Base-by-base conservation (phyloP, 2,797 vertebrate genomes). In the Sebastes vulpes region DNA sequence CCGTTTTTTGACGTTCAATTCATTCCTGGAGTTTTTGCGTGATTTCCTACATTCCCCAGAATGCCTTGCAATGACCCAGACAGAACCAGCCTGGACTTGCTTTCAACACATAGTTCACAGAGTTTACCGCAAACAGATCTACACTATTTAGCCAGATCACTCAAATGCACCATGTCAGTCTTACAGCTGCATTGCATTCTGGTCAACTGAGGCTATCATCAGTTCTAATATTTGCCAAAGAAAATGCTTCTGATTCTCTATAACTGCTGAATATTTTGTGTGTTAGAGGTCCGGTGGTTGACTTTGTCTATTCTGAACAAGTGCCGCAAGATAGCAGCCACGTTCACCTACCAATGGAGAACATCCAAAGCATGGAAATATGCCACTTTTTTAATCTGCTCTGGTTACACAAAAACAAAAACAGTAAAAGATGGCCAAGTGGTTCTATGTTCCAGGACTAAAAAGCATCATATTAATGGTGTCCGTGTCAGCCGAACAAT, bases 401-500 rank as follows among this genome's bases (percentile, higher is more conserved):
- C 65, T 59, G 35, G 29, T 42, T n/a, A 64, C 20, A 57, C 53
- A 82, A 68, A 71, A 82, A 67, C 14, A 67, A 57, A 81, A 73
- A 66, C 29, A 38, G 28, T 12, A 5, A 69, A 73, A 65, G 14
- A 32, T 2, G 23, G 20, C 71, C 67, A 79, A 81, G 75, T 8
- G 52, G n/a, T n/a, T 61, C 48, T 52, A 2, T 5, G 72, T 67
- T 86, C 79, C 64, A 69, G 35, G 7, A 21, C 60, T 66, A 48
- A 81, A 69, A 83, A 81, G 56, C 59, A 60, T 79, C 72, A 65
- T 48, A 52, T 84, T 59, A 53, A 63, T 46, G 26, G 38, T n/a
- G 63, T 65, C 65, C 46, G 35, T 56, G 64, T 71, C 53, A 67
- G 74, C 72, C 86, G 89, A 63, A 78, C 65, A 57, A 1, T 58